phyloP scores from a whole-genome alignment of 2,888 invertebrate genomes.

The Lumbricus terrestris region DNA sequence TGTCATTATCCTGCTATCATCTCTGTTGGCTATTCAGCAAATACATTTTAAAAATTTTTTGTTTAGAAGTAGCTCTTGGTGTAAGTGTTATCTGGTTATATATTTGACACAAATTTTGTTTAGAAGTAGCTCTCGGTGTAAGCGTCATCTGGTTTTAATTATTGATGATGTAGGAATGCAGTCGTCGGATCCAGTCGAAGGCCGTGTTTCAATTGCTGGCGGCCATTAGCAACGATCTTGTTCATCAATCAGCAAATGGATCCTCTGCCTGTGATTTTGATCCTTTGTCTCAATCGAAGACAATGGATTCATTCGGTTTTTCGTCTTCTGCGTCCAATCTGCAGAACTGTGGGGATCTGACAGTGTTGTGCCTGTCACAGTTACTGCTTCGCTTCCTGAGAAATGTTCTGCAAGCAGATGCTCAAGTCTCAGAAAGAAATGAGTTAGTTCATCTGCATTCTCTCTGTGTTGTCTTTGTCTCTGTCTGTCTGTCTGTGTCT shows the following conservation, averaged over 20 bases:
- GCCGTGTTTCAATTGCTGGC: not conserved
- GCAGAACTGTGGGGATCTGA: not conserved
- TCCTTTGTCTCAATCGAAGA: not conserved
- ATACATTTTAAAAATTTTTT: no score
- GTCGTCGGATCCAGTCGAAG: not conserved
- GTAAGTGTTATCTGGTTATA: not conserved
- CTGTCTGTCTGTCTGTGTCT: not conserved
- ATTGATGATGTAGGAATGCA: not conserved
- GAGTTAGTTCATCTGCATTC: not conserved
- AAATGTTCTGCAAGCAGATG: not conserved
- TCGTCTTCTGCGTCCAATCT: not conserved
- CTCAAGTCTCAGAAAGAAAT: not conserved
- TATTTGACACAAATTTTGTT: not conserved
- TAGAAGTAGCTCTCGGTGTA: not conserved
- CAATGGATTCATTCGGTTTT: not conserved
- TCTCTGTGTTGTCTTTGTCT: not conserved
- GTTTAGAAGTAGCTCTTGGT: not conserved
- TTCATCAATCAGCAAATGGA: not conserved
- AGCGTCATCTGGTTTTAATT: not conserved
- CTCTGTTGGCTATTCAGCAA: not conserved
- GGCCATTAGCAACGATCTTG: not conserved
- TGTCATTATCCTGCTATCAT: not conserved
- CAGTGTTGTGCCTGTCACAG: not conserved
- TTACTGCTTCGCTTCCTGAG: not conserved
- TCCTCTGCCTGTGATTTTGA: not conserved